Evolutionary conservation across 2,888 invertebrate species (phyloP).

Genomic region (Chloroclysta siterata): DNA sequence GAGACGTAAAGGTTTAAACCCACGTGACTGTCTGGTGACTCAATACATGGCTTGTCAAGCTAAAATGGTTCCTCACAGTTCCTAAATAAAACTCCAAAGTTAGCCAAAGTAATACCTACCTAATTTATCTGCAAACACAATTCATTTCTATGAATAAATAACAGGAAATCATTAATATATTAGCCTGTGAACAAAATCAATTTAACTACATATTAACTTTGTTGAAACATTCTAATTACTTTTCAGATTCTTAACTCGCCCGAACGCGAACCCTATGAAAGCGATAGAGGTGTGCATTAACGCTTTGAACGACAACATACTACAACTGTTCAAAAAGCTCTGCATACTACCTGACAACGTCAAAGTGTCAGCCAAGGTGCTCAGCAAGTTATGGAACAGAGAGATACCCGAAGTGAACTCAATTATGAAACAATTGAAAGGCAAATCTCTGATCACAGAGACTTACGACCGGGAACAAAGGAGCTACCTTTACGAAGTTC

Average conservation of each 20-base stretch:
- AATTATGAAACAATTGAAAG: slow-evolving; percentile 86
- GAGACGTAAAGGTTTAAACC: too few relatives aligned
- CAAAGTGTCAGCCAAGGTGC: slow-evolving; percentile 86
- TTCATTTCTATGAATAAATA: background rate
- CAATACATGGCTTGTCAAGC: too few relatives aligned
- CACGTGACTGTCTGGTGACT: too few relatives aligned
- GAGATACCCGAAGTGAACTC: slow-evolving; percentile 81
- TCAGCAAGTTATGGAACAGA: slow-evolving; percentile 72
- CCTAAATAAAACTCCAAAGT: too few relatives aligned
- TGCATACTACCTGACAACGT: slow-evolving; percentile 89
- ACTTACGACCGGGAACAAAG: slow-evolving; percentile 85
- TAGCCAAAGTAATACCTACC: background rate
- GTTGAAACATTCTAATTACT: background rate
- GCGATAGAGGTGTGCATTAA: slow-evolving; percentile 86
- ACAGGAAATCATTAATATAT: background rate
- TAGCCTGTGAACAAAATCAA: background rate
- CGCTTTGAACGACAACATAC: slow-evolving; percentile 76
- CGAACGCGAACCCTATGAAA: slow-evolving; percentile 74
- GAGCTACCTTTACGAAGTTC: slow-evolving; percentile 88
- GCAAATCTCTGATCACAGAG: slow-evolving; percentile 88
- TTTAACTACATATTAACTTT: background rate
- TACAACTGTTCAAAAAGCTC: slow-evolving; percentile 85
- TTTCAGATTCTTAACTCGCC: slow-evolving; percentile 60
- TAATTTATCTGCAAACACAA: background rate
- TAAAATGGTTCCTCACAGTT: too few relatives aligned